Conservation (phyloP, 1,140 invertebrate genomes). For the Hycleus phaleratus region DNA sequence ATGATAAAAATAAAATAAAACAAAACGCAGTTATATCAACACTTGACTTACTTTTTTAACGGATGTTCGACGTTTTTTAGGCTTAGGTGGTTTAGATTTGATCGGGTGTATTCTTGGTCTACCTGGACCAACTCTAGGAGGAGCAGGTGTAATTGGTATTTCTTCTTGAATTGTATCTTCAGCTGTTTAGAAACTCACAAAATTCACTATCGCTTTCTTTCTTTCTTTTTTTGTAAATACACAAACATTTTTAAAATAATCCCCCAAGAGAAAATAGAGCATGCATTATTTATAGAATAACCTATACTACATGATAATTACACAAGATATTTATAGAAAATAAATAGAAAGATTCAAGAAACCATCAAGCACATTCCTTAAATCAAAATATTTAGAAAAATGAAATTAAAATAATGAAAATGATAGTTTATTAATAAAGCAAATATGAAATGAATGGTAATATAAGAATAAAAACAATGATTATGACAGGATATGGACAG, state of each 20-base stretch:
- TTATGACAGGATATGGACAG: constrained; percentile 3
- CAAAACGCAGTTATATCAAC: background rate
- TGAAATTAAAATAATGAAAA: background rate
- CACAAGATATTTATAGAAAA: too few relatives aligned
- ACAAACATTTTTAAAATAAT: constrained; percentile 2
- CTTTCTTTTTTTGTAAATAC: too few relatives aligned
- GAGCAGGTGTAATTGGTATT: constrained; percentile 16
- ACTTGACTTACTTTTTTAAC: constrained; percentile 25
- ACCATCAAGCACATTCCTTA: constrained; percentile 7
- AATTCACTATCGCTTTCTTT: too few relatives aligned
- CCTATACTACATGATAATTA: background rate
- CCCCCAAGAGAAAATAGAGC: background rate
- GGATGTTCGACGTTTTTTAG: constrained; percentile 31
- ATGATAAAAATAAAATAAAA: background rate
- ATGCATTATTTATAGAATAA: background rate
- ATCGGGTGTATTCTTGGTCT: constrained; percentile 35
- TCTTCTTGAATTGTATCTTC: constrained; percentile 31
- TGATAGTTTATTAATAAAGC: constrained; percentile 4
- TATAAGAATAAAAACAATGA: background rate
- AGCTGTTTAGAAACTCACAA: constrained; percentile 31
- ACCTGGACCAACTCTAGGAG: constrained; percentile 25
- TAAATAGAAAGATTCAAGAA: background rate
- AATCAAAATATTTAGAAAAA: background rate
- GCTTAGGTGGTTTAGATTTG: constrained; percentile 30
- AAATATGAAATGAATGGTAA: constrained; percentile 10